These are phyloP conservation scores for Drosophila virilis DNA, from an alignment of 1,140 invertebrate species.

Conservation along the genomic window DNA sequence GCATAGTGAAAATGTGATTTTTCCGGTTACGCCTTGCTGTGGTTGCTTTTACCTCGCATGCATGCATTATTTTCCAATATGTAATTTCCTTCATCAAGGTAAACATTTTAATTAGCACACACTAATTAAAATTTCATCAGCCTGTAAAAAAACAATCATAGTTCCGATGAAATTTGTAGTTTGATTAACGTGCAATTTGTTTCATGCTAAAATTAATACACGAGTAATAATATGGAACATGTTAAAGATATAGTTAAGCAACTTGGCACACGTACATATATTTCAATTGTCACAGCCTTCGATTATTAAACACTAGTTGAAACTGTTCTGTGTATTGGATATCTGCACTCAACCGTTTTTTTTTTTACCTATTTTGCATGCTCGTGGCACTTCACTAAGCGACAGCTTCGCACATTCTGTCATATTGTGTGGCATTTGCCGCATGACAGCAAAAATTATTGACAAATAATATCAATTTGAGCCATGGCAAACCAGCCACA, in stretches of 20 bases:
- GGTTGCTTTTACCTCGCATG: neutral
- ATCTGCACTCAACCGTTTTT: no score
- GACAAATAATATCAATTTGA: constrained; percentile 76
- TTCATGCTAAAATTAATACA: neutral
- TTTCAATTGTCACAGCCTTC: neutral
- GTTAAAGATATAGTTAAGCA: no score
- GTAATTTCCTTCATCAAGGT: constrained; percentile 24
- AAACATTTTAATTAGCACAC: constrained; percentile 38
- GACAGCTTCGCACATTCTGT: constrained; percentile 31
- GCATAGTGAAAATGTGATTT: constrained; percentile 19
- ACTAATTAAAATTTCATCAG: constrained; percentile 38
- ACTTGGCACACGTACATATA: no score
- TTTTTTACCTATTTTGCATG: constrained; percentile 3
- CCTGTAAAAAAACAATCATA: constrained; percentile 11
- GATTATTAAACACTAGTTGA: neutral
- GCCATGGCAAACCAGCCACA: constrained; percentile 40
- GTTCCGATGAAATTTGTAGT: constrained; percentile 3
- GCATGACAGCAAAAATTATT: constrained; percentile 55
- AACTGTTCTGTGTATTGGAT: neutral
- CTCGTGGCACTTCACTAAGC: constrained; percentile 8
- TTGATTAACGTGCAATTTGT: constrained; percentile 17
- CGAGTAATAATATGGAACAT: no score
- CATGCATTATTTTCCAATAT: constrained; percentile 25
- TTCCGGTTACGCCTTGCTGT: constrained; percentile 2
- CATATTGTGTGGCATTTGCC: constrained; percentile 27